These are phyloP conservation scores for Drosophila dives DNA, from an alignment of 2,888 invertebrate genomes.

Conservation along the genomic window DNA sequence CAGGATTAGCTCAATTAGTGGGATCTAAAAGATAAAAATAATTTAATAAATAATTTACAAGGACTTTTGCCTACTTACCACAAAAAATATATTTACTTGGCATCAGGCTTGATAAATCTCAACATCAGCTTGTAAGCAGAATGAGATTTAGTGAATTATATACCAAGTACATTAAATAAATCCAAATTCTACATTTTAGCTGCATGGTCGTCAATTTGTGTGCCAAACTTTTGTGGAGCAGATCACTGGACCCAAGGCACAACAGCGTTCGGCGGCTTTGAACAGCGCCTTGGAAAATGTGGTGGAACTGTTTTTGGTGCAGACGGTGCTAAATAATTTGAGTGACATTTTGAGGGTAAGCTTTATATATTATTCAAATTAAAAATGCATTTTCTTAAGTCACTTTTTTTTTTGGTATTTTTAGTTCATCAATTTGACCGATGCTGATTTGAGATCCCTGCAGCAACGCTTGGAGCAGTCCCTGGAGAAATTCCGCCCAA, in stretches of 20 bases:
- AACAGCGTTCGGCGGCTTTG: conserved; percentile 87
- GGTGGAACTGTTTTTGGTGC: conserved; percentile 91
- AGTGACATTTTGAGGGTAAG: conserved; percentile 92
- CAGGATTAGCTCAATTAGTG: neutral
- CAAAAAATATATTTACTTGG: neutral
- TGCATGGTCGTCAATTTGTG: conserved; percentile 93
- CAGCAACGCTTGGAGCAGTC: conserved; percentile 90
- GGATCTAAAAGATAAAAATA: neutral
- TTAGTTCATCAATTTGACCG: conserved; percentile 73
- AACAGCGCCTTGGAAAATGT: conserved; percentile 89
- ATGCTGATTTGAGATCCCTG: conserved; percentile 84
- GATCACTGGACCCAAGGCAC: conserved; percentile 85
- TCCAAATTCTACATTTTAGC: conserved; percentile 85
- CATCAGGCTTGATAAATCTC: too few species aligned
- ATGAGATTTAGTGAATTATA: neutral
- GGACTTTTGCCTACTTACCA: neutral
- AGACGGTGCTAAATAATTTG: conserved; percentile 90
- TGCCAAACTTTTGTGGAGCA: conserved; percentile 88
- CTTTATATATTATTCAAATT: neutral
- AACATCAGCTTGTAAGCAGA: neutral
- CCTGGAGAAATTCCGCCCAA: conserved; percentile 90
- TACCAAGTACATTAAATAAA: neutral
- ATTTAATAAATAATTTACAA: neutral
- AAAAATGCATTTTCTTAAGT: neutral
- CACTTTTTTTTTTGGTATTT: neutral